phyloP scores from a whole-genome alignment of 1,140 invertebrate genomes.

The Drosophila ironensis region DNA sequence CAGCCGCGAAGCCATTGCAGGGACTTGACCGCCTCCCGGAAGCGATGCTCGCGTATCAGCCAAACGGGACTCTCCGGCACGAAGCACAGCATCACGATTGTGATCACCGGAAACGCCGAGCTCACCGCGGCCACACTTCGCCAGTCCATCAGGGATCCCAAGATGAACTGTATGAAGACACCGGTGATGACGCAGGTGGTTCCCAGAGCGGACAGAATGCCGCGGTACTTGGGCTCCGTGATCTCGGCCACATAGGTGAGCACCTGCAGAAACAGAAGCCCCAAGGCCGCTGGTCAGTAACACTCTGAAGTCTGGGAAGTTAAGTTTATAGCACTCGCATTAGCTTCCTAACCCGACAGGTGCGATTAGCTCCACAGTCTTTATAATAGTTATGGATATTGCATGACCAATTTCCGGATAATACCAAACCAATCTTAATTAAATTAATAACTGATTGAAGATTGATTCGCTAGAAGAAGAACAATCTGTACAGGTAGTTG shows the following conservation, averaged over 20 bases:
- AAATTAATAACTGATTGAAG: no score
- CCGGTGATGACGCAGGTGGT: constrained; percentile 88
- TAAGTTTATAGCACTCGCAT: no score
- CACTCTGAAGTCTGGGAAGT: no score
- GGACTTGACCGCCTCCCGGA: constrained; percentile 84
- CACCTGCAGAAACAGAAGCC: constrained; percentile 82
- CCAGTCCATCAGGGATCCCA: constrained; percentile 88
- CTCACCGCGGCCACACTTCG: constrained; percentile 87
- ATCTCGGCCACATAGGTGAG: constrained; percentile 91
- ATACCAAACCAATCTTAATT: no score
- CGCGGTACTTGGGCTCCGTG: constrained; percentile 89
- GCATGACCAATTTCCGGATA: no score
- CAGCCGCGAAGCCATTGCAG: constrained; percentile 87
- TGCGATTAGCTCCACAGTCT: no score
- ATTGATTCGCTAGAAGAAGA: no score
- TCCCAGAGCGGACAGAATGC: constrained; percentile 88
- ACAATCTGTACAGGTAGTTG: no score
- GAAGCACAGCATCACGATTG: constrained; percentile 86
- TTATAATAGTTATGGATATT: no score
- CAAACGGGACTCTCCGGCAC: constrained; percentile 91
- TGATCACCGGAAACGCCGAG: constrained; percentile 85
- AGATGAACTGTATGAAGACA: constrained; percentile 86
- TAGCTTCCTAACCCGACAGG: no score
- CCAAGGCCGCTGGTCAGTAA: no score
- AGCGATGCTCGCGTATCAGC: constrained; percentile 85